Conservation (phyloP, 2,113 vertebrate genomes). For the Scopus umbretta region DNA sequence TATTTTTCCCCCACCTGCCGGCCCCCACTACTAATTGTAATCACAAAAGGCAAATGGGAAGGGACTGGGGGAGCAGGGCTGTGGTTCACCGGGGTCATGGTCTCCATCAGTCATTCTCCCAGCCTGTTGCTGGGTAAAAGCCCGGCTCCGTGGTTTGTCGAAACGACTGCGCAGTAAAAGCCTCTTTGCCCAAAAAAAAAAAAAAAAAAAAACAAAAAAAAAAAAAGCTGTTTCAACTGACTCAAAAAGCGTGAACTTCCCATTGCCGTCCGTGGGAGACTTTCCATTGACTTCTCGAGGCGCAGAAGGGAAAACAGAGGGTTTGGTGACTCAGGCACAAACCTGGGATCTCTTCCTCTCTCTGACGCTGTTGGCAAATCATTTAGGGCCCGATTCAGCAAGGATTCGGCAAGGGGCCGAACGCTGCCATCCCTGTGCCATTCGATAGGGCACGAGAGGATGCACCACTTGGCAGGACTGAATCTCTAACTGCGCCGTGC, state of each 20-base stretch:
- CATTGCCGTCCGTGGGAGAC: not conserved
- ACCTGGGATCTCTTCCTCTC: conserved; percentile 3
- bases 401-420: not conserved
- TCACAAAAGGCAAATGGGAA: conserved; percentile 51
- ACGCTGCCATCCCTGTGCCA: not conserved
- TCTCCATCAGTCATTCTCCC: conserved; percentile 45
- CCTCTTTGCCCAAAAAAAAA: not conserved
- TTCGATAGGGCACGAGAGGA: not conserved
- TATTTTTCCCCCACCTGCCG: conserved; percentile 1
- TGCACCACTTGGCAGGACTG: not conserved
- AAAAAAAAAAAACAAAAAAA: not conserved
- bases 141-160: not conserved
- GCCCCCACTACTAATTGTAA: conserved; percentile 52
- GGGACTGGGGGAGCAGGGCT: conserved; percentile 23
- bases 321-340: conserved; percentile 12
- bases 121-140: conserved; percentile 59
- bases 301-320: not conserved
- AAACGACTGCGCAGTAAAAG: not conserved
- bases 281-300: not conserved
- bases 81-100: conserved; percentile 37
- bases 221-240: not conserved
- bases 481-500: not conserved
- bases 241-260: not conserved
- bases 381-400: not conserved
- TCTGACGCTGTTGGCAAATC: not conserved